Base-by-base conservation (phyloP, 1,140 invertebrate species). In the Patella vulgata region DNA sequence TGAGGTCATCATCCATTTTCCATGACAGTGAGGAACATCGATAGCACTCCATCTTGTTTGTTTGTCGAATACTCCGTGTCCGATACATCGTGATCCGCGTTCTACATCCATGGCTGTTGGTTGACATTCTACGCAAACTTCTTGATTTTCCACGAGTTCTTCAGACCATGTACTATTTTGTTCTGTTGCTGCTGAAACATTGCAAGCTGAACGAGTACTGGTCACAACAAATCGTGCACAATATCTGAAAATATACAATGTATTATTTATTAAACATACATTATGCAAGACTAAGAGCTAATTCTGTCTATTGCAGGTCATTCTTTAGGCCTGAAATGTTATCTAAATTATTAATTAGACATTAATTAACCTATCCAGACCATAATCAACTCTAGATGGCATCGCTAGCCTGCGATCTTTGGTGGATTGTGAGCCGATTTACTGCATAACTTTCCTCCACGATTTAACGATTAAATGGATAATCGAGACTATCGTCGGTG, bases 111-210 rank as follows among this genome's bases (percentile, higher is more conserved):
- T 81, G 50, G 78, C 79, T 21, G 73, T 67, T 27, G 74, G 74
- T 47, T 83, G 80, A 54, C 81, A 83, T 62, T 83, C 80, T 2
- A 81, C 78, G 53, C 81, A 83, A 12, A 83, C 75, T 17, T 64
- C 63, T 0, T 52, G 56, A 9, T 72, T 73, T 23, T 63, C 67
- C 48, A 68, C 69, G 12, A 83, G 67, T 8, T 56, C 55, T 30
- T 56, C 65, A 27, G 79, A 77, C 77, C 79, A 81, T 17, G 61
- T 52, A 17, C 55, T 48, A 14, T 48, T 25, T 0, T 54, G 48
- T 6, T 44, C 57, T 12, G 50, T 60, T n/a, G n/a, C n/a, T n/a
- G n/a, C n/a, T 8, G 33, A 36, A 17, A 14, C 63, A n/a, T 73
- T 57, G 55, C 78, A 80, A 21, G 56, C 69, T 28, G 51, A 21